Percentiles rank a stretch among this genome's conserved stretches.
These are phyloP conservation scores for Halichoeres trimaculatus DNA, from an alignment of 2,113 vertebrate species.

Conservation along the genomic window DNA sequence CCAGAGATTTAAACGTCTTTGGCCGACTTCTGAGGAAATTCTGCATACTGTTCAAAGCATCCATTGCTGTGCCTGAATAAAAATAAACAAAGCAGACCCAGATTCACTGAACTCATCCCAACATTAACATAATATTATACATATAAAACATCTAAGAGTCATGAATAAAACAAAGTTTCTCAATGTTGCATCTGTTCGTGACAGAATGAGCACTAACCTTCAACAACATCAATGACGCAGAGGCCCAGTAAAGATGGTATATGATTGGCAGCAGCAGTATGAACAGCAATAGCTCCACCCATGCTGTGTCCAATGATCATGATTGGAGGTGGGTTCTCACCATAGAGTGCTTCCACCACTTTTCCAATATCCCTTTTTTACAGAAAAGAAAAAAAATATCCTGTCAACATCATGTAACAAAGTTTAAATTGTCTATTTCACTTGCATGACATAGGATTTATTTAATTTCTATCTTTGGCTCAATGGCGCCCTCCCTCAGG, in stretches of 20 bases:
- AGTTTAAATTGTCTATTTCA: too few species aligned
- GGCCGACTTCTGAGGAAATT: constrained; percentile 98
- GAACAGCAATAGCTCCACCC: constrained; percentile 97
- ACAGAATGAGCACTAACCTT: constrained; percentile 83
- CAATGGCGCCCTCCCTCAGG: too few species aligned
- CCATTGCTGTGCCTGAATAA: constrained; percentile 94
- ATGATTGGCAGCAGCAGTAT: constrained; percentile 89
- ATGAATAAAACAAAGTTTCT: background rate
- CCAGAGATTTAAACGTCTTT: constrained; percentile 97
- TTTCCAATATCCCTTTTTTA: constrained; percentile 90
- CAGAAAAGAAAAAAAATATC: background rate
- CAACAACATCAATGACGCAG: constrained; percentile 98
- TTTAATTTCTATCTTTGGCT: too few species aligned
- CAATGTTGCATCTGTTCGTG: background rate
- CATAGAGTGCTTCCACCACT: constrained; percentile 94
- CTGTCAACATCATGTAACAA: too few species aligned
- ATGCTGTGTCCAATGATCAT: constrained; percentile 99
- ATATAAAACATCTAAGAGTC: too few species aligned
- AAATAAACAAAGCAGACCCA: background rate
- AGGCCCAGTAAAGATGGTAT: constrained; percentile 93
- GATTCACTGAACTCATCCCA: background rate
- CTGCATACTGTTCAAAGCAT: constrained; percentile 99
- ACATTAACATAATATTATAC: too few species aligned
- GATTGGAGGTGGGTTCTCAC: constrained; percentile 93
- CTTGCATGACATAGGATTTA: too few species aligned